Evolutionary conservation across 2,888 invertebrate species (phyloP).

Genomic region (Scaptomyza reducta): DNA sequence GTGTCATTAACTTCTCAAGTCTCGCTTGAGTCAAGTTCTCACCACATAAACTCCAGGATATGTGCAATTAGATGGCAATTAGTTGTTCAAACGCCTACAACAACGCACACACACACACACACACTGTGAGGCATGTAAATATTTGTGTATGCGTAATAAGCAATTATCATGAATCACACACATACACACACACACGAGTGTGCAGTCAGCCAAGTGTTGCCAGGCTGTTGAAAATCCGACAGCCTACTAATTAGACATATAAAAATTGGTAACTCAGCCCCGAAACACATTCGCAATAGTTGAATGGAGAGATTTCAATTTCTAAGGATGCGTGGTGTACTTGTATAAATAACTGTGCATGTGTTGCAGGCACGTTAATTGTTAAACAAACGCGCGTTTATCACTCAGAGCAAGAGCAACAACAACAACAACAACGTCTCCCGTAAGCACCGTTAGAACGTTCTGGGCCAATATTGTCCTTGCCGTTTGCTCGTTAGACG

Average conservation of each 20-base stretch:
- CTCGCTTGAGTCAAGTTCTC: constrained; percentile 21
- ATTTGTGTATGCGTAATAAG: constrained; percentile 71
- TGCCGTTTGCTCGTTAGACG: constrained; percentile 65
- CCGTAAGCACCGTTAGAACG: constrained; percentile 24
- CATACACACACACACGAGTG: constrained; percentile 52
- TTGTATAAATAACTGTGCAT: constrained; percentile 78
- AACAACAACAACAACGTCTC: constrained; percentile 23
- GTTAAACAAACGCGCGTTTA: constrained; percentile 83
- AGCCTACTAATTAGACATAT: constrained; percentile 54
- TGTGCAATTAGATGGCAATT: constrained; percentile 62
- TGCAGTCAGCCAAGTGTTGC: constrained; percentile 21
- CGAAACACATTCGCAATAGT: constrained; percentile 26
- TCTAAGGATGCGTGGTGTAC: constrained; percentile 8
- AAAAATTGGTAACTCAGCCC: constrained; percentile 46
- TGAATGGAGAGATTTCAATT: not conserved
- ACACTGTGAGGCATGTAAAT: constrained; percentile 36
- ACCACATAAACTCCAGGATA: constrained; percentile 55
- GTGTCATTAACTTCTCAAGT: constrained; percentile 31
- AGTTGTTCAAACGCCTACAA: constrained; percentile 51
- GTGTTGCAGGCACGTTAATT: constrained; percentile 82
- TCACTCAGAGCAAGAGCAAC: constrained; percentile 71
- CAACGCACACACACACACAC: constrained; percentile 24
- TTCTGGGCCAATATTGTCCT: constrained; percentile 63
- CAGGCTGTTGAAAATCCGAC: constrained; percentile 44
- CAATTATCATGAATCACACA: constrained; percentile 79